Evolutionary conservation across 1,140 invertebrate species (phyloP).

Genomic region (Berghia stephanieae): DNA sequence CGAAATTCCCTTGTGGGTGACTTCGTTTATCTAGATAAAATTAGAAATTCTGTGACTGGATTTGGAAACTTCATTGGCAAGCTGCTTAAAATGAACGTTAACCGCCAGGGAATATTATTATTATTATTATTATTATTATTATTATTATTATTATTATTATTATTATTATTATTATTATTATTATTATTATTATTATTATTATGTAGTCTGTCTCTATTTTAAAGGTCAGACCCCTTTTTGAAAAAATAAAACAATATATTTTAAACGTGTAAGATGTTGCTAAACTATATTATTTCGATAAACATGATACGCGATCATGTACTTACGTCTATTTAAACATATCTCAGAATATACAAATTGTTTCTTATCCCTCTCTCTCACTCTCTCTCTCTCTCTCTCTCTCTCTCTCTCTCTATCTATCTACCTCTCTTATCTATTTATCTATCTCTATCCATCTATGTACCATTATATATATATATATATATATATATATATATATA

Average conservation of each 20-base stretch:
- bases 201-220: not conserved
- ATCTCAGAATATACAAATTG: too few relatives aligned
- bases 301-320: not conserved
- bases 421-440: too few relatives aligned
- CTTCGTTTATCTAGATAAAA: constrained; percentile 39
- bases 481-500: too few relatives aligned
- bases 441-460: too few relatives aligned
- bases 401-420: too few relatives aligned
- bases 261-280: not conserved
- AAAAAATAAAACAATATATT: not conserved
- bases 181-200: not conserved
- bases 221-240: not conserved
- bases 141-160: not conserved
- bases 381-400: too few relatives aligned
- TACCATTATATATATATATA: too few relatives aligned
- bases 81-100: not conserved
- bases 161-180: not conserved
- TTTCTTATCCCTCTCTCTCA: too few relatives aligned
- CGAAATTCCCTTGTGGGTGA: constrained; percentile 34
- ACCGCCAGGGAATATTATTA: not conserved
- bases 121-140: not conserved
- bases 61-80: not conserved
- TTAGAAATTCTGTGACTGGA: constrained; percentile 39
- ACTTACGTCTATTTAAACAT: too few relatives aligned
- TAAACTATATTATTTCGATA: not conserved